Base-by-base conservation (phyloP, 2,113 vertebrate species). In the Poeciliopsis turrubarensis region DNA sequence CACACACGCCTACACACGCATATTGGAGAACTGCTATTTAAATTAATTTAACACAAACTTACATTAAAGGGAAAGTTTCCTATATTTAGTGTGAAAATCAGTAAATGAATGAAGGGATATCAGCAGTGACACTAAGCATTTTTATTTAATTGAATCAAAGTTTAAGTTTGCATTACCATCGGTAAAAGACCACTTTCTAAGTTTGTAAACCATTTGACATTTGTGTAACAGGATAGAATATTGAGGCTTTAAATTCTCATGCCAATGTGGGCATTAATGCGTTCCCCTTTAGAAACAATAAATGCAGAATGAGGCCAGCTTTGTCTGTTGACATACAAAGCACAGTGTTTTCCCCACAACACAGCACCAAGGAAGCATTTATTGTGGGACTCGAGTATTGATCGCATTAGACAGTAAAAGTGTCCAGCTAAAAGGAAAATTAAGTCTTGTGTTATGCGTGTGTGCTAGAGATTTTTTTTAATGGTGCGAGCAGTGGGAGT, bases 401-500 rank as follows among this genome's bases (percentile, higher is more conserved):
- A 65, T 63, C 68, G 60, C 60, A 74, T 81, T 60, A 70, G 61
- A 78, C n/a, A 54, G 37, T 47, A 34, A 81, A 64, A 57, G 29
- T 63, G 32, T 77, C 68, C 0, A 39, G 15, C 61, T 63, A 14
- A 57, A 57, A 75, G 44, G 29, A 64, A 66, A 76, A 77, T 71
- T 2, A 60, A 60, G 32, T 27, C 44, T 29, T 9, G 26, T 67
- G 64, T 70, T 72, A 57, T 63, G 12, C 39, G 44, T 69, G 60
- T 68, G 68, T 80, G 68, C 39, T 25, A n/a, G 15, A 61, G 17
- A 64, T 62, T 63, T 31, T 22, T 74, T 77, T 74, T 68, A 71
- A 75, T 72, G 62, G 41, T 37, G 19, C 39, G 72, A 85, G 72
- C 78, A 73, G 71, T 67, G 86, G 69, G 77, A 88, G 78, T 78